These are phyloP conservation scores for Prochilodus magdalenae DNA, from an alignment of 2,113 vertebrate genomes.

Conservation along the genomic window DNA sequence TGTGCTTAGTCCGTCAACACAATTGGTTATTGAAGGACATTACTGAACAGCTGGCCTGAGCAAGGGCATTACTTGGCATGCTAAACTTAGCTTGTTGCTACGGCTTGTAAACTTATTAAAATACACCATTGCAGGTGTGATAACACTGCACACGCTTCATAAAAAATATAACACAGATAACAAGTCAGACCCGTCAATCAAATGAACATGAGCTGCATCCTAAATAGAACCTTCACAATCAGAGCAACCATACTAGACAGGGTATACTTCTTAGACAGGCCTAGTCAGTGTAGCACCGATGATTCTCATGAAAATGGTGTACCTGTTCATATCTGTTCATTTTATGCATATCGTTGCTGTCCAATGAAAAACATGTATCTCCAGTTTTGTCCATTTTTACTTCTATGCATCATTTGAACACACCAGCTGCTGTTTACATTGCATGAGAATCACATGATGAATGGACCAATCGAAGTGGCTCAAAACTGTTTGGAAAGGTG, in stretches of 20 bases:
- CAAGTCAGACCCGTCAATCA: background rate
- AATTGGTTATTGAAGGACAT: background rate
- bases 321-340: background rate
- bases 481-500: too few species aligned
- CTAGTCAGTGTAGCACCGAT: background rate
- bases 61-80: background rate
- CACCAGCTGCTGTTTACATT: too few species aligned
- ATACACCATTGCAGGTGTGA: background rate
- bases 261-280: background rate
- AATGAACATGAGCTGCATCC: background rate
- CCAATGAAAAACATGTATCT: too few species aligned
- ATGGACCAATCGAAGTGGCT: too few species aligned
- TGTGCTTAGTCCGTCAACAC: background rate
- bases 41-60: background rate
- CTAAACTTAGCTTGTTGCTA: background rate
- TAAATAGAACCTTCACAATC: background rate
- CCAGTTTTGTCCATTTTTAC: too few species aligned
- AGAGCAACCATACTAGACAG: background rate
- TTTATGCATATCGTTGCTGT: too few species aligned
- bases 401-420: too few species aligned
- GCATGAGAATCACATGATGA: too few species aligned
- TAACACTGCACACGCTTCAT: background rate
- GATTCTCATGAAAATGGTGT: background rate
- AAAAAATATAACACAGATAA: background rate
- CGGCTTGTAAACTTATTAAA: background rate